Evolutionary conservation across 2,888 invertebrate species (phyloP), one percentile per base, ranked within the genome.

Genomic region (Hyles lineata): DNA sequence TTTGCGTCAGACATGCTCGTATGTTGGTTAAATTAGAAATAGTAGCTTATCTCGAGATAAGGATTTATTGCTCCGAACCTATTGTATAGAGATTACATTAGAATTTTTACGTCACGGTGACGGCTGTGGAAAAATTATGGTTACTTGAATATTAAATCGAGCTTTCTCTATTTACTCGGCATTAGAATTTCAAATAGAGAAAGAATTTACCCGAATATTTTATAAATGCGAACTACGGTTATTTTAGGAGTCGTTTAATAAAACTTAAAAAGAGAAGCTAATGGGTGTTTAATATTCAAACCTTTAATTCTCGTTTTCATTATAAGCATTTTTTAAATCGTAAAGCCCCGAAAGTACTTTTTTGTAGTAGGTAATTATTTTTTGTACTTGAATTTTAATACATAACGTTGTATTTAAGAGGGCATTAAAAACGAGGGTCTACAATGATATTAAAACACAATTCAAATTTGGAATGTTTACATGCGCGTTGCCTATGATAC

Each of bases 1-100:
- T 7, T 2, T 23, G 23, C 50, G 43, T 72, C 63, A 58, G 58
- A 67, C 70, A 80, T 76, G 79, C 76, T 77, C 75, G 74, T 70
- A 76, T 76, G 74, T 76, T 74, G 77, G 77, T 70, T 76, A 77
- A 74, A 76, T 76, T 76, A 76, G 76, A 79, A 61, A 70, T 73
- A 81, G 82, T 78, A 77, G 83, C 84, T 87, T 87, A 89, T 88
- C 87, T 83, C 72, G 43, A 82, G 87, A 89, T 89, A 89, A 88
- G 81, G 79, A 85, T 85, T 89, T 87, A 88, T 85, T 82, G 75
- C 81, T 72, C 76, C 77, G 74, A 73, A 76, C 76, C 79, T 80
- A 83, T 82, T 83, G 83, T 84, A 79, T 75, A 77, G 76, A 77
- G 77, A 80, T 80, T 80, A 81, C 79, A 79, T 81, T 81, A 78